Evolutionary conservation across 2,797 vertebrate genomes (phyloP).

Genomic region (Cirrhinus mrigala): DNA sequence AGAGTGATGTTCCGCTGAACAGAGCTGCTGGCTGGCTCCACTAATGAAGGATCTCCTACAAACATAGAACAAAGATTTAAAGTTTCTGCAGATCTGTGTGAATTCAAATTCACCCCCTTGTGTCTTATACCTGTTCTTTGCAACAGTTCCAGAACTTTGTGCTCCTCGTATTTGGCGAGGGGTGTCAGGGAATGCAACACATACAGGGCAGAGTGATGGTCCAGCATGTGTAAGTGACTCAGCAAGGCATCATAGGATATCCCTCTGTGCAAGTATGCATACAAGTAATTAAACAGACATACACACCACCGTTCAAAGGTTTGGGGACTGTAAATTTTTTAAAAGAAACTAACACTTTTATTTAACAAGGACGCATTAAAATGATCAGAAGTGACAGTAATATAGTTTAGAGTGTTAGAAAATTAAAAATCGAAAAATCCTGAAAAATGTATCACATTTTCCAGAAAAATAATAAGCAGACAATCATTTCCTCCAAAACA

Average conservation of each 20-base stretch:
- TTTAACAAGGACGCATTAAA: background rate
- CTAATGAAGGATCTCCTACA: constrained; percentile 68
- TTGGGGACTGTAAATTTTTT: background rate
- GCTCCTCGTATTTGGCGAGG: constrained; percentile 86
- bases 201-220: constrained; percentile 91
- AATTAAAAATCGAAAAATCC: too few relatives aligned
- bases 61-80: background rate
- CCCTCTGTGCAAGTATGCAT: constrained; percentile 72
- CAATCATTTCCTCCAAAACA: too few relatives aligned
- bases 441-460: background rate
- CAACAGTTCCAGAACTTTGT: constrained; percentile 86
- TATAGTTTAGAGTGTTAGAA: background rate
- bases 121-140: constrained; percentile 71
- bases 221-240: constrained; percentile 88
- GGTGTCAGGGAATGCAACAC: constrained; percentile 91
- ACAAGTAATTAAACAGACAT: constrained; percentile 6
- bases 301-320: background rate
- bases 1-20: constrained; percentile 83
- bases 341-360: background rate
- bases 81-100: background rate
- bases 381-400: background rate
- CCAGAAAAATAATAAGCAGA: too few relatives aligned
- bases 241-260: constrained; percentile 85
- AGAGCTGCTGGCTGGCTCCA: constrained; percentile 64
- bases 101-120: background rate